A percentile compares a stretch with the other conserved stretches of the same genome.
These are phyloP conservation scores for Drosophila bifasciata DNA, from an alignment of 1,140 invertebrate genomes.

Conservation along the genomic window DNA sequence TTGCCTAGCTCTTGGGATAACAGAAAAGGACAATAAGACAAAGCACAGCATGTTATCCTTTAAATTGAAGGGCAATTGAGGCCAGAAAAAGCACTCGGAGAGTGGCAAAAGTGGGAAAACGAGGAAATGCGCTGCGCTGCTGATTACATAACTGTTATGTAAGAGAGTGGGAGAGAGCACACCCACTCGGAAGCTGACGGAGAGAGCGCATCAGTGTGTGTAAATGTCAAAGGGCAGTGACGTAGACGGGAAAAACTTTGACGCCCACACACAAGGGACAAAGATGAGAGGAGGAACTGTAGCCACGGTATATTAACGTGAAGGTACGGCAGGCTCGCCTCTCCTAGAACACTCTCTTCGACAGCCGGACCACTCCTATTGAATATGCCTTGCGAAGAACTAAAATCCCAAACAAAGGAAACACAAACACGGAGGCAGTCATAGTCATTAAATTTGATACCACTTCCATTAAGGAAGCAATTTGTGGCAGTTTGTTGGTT, in stretches of 20 bases:
- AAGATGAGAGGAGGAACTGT: neutral
- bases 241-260: conserved; percentile 56
- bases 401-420: conserved; percentile 51
- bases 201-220: conserved; percentile 21
- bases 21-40: conserved; percentile 45
- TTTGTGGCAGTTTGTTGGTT: conserved; percentile 33
- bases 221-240: conserved; percentile 75
- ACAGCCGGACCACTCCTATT: neutral
- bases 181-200: conserved; percentile 33
- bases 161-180: conserved; percentile 10
- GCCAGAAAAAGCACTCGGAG: conserved; percentile 33
- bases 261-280: conserved; percentile 12
- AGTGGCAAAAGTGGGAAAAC: conserved; percentile 14
- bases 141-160: conserved; percentile 72
- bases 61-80: conserved; percentile 66
- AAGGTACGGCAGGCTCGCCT: too few species aligned
- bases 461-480: conserved; percentile 50
- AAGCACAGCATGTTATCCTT: conserved; percentile 64
- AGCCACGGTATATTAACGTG: too few species aligned
- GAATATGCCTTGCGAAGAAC: conserved; percentile 15
- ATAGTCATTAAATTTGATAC: conserved; percentile 36
- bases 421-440: conserved; percentile 18
- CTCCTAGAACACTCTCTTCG: neutral
- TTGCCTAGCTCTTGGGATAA: conserved; percentile 9
- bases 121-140: conserved; percentile 33